Base-by-base conservation (phyloP, 2,888 invertebrate genomes). In the Pachycephus smyrnensis region DNA sequence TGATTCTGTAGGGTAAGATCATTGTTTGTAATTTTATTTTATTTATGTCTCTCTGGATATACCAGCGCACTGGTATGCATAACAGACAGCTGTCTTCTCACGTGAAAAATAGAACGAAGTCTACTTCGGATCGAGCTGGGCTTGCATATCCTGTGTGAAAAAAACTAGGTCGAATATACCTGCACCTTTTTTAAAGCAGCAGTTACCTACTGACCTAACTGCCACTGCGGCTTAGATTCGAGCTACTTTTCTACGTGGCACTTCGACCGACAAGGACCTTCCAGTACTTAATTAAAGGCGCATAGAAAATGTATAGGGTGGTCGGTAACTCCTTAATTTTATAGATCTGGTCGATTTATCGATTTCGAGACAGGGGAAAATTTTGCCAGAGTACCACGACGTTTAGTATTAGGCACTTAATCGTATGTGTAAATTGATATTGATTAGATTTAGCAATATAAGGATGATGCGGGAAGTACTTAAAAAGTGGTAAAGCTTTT, bases 91-190 rank as follows among this genome's bases (percentile, higher is more conserved):
- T 23, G 23, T 23, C 23, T 55, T 23, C 9, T 9, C 9, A 23
- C 55, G 23, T 55, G 23, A 55, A 55, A 55, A 55, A 6, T 55
- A 55, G 55, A 55, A 55, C 55, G 23, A 23, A 55, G 55, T 55
- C 55, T 55, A 55, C 23, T 55, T 55, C 9, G 55, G 23, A 55
- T 55, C 55, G 23, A 55, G 55, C 55, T 55, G 55, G 23, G 55
- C 55, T 55, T 55, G 55, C 55, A 55, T 55, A 23, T 55, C 55
- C 23, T 55, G 23, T 55, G 9, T 55, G 23, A 23, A 23, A 80
- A 79, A 79, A 84, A 83, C 79, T 84, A 80, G 83, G 84, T 84
- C 83, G 81, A 83, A 81, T 80, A 79, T 84, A 75, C 75, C 79
- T 35, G 37, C 55, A 12, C 33, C 33, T 79, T 83, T 82, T 83